These are phyloP conservation scores for Rotaria macrura DNA, from an alignment of 2,888 invertebrate genomes.

Conservation along the genomic window DNA sequence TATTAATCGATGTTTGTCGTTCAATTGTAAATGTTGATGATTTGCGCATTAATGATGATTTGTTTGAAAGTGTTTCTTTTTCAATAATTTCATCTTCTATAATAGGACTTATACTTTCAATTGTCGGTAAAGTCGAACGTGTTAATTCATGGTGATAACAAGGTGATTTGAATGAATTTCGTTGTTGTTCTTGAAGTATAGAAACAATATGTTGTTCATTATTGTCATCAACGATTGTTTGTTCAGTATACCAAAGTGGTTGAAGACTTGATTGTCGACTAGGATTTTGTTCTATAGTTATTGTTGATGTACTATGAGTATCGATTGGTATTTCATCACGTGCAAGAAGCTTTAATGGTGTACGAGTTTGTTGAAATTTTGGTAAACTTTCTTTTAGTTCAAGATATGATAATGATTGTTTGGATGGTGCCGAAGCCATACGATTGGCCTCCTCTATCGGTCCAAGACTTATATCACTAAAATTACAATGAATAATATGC, in stretches of 20 bases:
- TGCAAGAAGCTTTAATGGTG: background rate
- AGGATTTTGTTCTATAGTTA: background rate
- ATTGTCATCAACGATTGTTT: background rate
- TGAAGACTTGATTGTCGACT: background rate
- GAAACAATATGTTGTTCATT: background rate
- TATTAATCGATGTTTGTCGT: background rate
- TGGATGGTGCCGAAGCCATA: background rate
- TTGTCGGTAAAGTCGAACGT: background rate
- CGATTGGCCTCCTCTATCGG: background rate
- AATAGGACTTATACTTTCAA: background rate
- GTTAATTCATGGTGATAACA: background rate
- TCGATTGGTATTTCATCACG: background rate
- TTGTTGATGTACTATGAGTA: background rate
- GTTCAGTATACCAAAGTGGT: background rate
- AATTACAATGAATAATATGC: background rate
- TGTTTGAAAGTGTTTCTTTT: background rate
- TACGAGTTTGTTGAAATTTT: background rate
- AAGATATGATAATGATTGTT: background rate
- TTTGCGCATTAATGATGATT: background rate
- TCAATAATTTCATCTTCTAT: background rate
- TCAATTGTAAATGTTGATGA: background rate
- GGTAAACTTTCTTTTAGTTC: background rate
- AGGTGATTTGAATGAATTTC: background rate
- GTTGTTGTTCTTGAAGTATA: background rate
- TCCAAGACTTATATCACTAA: background rate